Base-by-base conservation (phyloP, 2,888 invertebrate genomes). In the Tolmerus cingulatus region DNA sequence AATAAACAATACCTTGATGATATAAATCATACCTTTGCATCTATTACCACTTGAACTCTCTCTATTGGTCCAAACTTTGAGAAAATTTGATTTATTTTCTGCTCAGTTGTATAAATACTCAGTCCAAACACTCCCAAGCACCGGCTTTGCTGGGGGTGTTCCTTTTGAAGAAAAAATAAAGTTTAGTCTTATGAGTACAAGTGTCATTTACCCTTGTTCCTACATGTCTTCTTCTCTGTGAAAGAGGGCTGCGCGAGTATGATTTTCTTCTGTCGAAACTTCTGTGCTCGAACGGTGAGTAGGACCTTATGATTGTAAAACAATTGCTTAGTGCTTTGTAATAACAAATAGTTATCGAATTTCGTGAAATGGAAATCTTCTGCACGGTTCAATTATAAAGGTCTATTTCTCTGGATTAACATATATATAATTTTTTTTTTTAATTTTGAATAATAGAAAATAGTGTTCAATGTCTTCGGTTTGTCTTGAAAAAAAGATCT, bases 81-180 rank as follows among this genome's bases (percentile, higher is more conserved):
- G 93, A 99, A 98, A 89, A 98, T 96, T 90, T 98, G 97, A 91
- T 97, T 96, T 74, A 99, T 95, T 92, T 98, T 97, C 90, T 96
- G 95, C 92, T 99, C 98, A 1, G 97, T 96, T 0, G 99, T 99
- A 93, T 97, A 96, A 86, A 98, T 95, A 91, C 97, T 98, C 87
- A 99, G 93, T 4, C 99, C 99, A 92, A 99, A 99, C 14, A 99
- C 96, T 23, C 99, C 99, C 81, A 99, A 94, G 91, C 98, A 99
- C 86, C 97, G 94, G 78, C 96, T 96, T 2, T 97, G 96, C 88
- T 96, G 95, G 0, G 98, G 98, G 91, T 85, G 87, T 78, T 91
- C 90, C 87, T 92, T 74, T 74, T 86, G 46, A 81, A 86, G 77
- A 79, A 57, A 81, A 40, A 23, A 76, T 76, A 37, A 34, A 19